A percentile compares a stretch with the other conserved stretches of the same genome.
Conservation (phyloP, 2,888 invertebrate genomes). For the Phrixothrix hirtus region DNA sequence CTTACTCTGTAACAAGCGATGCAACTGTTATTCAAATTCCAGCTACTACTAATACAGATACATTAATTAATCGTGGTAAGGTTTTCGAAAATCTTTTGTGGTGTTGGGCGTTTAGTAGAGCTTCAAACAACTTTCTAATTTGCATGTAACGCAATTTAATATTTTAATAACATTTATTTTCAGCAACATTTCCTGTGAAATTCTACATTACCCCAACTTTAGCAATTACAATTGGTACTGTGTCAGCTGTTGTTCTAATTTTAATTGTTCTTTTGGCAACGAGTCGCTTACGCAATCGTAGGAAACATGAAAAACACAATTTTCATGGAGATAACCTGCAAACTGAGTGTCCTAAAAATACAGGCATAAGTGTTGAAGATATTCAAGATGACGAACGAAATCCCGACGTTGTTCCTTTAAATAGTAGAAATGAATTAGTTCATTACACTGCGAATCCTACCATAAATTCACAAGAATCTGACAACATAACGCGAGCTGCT, state of each 20-base stretch:
- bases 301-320: background rate
- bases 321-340: background rate
- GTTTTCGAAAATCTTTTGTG: too few species aligned
- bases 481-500: background rate
- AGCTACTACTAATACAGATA: too few species aligned
- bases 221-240: slow-evolving; percentile 13
- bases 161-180: background rate
- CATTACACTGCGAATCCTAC: background rate
- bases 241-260: slow-evolving; percentile 4
- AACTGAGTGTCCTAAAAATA: background rate
- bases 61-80: slow-evolving; percentile 9
- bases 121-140: background rate
- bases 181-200: slow-evolving; percentile 5
- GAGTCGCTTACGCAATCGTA: slow-evolving; percentile 1
- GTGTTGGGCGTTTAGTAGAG: too few species aligned
- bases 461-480: slow-evolving; percentile 1
- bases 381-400: slow-evolving; percentile 1
- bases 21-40: too few species aligned
- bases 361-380: background rate
- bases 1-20: too few species aligned
- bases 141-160: background rate
- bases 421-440: background rate
- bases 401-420: slow-evolving; percentile 14
- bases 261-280: slow-evolving; percentile 1
- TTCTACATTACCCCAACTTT: slow-evolving; percentile 13